Percentiles rank a stretch among this genome's conserved stretches.
Conservation (phyloP, 2,113 vertebrate species). For the Acrocephalus kingi region DNA sequence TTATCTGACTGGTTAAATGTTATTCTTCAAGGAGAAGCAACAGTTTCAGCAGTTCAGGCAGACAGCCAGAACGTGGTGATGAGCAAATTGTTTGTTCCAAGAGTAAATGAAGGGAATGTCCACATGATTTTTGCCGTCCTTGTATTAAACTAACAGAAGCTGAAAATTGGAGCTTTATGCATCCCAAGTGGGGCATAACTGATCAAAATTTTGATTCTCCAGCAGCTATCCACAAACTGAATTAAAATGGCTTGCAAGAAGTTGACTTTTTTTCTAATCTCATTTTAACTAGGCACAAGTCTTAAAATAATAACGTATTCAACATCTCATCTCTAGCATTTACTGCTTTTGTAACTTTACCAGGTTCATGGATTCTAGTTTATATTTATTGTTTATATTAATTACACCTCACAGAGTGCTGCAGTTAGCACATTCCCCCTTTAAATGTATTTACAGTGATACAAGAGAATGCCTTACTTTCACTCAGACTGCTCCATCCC, state of each 20-base stretch:
- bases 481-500: conserved; percentile 18
- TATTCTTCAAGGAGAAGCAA: conserved; percentile 41
- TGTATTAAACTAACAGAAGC: conserved; percentile 26
- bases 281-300: conserved; percentile 1
- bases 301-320: not conserved
- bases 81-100: conserved; percentile 53
- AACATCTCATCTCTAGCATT: not conserved
- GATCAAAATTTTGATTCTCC: conserved; percentile 25
- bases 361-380: not conserved
- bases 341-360: not conserved
- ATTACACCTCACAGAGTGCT: conserved; percentile 13
- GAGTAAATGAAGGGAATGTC: not conserved
- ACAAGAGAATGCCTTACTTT: conserved; percentile 23
- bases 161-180: conserved; percentile 24
- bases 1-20: conserved; percentile 46
- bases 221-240: conserved; percentile 4
- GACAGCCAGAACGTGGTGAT: conserved; percentile 17
- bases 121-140: conserved; percentile 37
- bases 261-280: not conserved
- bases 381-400: conserved; percentile 24
- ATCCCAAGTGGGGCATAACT: not conserved
- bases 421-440: conserved; percentile 57
- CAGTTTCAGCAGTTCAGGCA: conserved; percentile 21
- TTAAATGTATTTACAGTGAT: conserved; percentile 39
- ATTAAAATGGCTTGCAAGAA: conserved; percentile 30